A percentile compares a stretch with the other conserved stretches of the same genome.
Evolutionary conservation across 2,888 invertebrate genomes (phyloP).

Genomic region (Drosophila birchii): DNA sequence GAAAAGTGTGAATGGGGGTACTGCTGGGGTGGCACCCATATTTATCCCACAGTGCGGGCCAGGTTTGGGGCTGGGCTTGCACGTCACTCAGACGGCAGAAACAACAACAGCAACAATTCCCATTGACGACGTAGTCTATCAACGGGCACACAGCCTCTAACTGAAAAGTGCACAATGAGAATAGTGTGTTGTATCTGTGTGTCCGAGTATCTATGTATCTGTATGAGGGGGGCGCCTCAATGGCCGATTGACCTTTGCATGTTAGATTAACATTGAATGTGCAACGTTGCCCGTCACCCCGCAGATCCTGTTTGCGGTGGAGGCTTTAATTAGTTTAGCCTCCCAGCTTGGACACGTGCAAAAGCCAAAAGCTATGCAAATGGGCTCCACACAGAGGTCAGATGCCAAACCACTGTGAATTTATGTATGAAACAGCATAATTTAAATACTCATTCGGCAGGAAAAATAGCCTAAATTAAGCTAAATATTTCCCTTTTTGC

Average conservation of each 20-base stretch:
- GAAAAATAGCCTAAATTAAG: not conserved
- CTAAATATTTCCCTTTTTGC: not conserved
- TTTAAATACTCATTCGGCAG: not conserved
- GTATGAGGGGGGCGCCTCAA: conserved; percentile 49
- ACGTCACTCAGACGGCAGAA: conserved; percentile 27
- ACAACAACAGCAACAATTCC: conserved; percentile 23
- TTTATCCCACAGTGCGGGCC: conserved; percentile 8
- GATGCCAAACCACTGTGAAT: conserved; percentile 60
- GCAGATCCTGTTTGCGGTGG: conserved; percentile 17
- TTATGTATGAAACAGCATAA: conserved; percentile 33
- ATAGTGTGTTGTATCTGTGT: conserved; percentile 7
- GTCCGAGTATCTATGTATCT: conserved; percentile 1
- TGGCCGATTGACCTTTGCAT: conserved; percentile 80
- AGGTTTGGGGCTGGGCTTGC: conserved; percentile 35
- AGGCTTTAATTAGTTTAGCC: conserved; percentile 68
- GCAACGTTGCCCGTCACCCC: conserved; percentile 8
- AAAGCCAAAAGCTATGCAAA: conserved; percentile 63
- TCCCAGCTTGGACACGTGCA: conserved; percentile 62
- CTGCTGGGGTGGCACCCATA: not conserved
- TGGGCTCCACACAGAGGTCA: conserved; percentile 65
- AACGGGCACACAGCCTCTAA: conserved; percentile 52
- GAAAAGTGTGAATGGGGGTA: conserved; percentile 2
- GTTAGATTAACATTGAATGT: conserved; percentile 75
- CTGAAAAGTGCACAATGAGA: conserved; percentile 23
- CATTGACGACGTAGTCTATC: conserved; percentile 50